Conservation (phyloP, 2,113 vertebrate species). For the Beaufortia kweichowensis region DNA sequence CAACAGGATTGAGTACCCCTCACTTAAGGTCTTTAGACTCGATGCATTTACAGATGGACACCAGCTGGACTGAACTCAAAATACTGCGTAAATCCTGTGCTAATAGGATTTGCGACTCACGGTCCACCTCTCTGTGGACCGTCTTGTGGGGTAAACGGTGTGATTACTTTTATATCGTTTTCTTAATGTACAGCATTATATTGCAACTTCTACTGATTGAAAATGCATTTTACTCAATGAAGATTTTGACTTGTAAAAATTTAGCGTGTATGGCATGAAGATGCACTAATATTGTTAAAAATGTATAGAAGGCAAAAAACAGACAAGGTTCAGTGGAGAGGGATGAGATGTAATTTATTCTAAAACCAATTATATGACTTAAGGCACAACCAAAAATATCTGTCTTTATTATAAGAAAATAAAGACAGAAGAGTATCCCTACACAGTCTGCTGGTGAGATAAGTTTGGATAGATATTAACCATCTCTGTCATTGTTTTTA, state of each 20-base stretch:
- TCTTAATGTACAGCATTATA: too few relatives aligned
- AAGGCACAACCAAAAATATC: conserved; percentile 54
- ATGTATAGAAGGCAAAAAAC: background rate
- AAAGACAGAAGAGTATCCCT: background rate
- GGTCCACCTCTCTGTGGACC: background rate
- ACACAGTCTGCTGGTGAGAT: conserved; percentile 35
- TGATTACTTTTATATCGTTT: too few relatives aligned
- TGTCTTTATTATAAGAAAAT: conserved; percentile 15
- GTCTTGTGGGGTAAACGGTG: background rate
- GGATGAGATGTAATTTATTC: conserved; percentile 12
- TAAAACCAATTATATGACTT: conserved; percentile 31
- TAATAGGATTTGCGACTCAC: conserved; percentile 44
- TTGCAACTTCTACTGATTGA: too few relatives aligned
- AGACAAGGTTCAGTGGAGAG: background rate
- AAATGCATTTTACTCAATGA: background rate
- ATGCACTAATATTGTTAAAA: too few relatives aligned
- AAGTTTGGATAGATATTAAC: background rate
- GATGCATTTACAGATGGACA: conserved; percentile 14
- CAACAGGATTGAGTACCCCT: background rate
- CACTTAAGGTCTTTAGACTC: background rate
- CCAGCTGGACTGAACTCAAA: conserved; percentile 44
- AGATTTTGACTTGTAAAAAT: too few relatives aligned
- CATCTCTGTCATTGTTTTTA: background rate
- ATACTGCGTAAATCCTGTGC: conserved; percentile 39
- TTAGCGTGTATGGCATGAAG: too few relatives aligned